phyloP scores from a whole-genome alignment of 2,113 vertebrate species.

The Paralichthys olivaceus region DNA sequence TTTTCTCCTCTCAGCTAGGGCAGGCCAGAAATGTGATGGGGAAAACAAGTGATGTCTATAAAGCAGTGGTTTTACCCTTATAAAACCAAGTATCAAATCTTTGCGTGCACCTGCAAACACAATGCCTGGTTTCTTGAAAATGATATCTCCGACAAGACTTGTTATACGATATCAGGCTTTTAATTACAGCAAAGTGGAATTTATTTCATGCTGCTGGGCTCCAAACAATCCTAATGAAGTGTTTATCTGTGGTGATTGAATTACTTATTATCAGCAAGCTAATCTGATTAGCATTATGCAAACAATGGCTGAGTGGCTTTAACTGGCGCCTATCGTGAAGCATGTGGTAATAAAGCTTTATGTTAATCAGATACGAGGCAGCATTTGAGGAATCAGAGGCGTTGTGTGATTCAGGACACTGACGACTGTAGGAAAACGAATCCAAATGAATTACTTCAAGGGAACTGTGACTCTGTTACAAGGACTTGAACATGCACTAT shows the following conservation, averaged over 20 bases:
- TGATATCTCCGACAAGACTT: no score
- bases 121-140: not conserved
- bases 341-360: constrained; percentile 20
- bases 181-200: not conserved
- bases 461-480: not conserved
- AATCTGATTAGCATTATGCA: constrained; percentile 41
- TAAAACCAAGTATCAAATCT: not conserved
- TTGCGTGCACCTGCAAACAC: not conserved
- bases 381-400: constrained; percentile 11
- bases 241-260: constrained; percentile 33
- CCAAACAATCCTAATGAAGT: constrained; percentile 23
- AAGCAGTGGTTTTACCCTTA: constrained; percentile 6
- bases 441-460: constrained; percentile 1
- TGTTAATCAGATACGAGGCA: constrained; percentile 36
- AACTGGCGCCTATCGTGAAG: constrained; percentile 15
- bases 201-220: not conserved
- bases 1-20: constrained; percentile 7
- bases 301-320: constrained; percentile 39
- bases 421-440: constrained; percentile 16
- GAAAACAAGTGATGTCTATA: constrained; percentile 5
- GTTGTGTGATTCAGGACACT: not conserved
- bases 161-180: not conserved
- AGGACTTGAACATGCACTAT: no score
- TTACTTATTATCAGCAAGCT: constrained; percentile 31
- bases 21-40: no score